Percentiles rank a stretch among this genome's conserved stretches.
Conservation (phyloP, 2,113 vertebrate species). For the Notarius lentiginosus region DNA sequence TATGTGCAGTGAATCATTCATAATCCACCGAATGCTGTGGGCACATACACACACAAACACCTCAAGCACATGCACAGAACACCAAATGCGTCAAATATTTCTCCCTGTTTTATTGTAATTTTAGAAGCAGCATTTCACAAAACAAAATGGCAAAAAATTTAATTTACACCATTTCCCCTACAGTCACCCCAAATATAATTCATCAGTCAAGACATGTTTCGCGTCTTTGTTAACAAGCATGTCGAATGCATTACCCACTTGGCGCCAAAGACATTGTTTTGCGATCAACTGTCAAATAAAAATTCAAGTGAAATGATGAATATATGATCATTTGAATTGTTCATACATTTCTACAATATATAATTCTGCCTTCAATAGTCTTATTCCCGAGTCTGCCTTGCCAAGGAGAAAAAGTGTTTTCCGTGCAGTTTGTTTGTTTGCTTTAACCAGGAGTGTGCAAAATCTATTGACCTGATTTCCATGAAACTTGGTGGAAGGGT, state of each 20-base stretch:
- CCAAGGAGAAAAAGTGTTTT: too few relatives aligned
- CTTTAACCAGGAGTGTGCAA: too few relatives aligned
- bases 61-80: neutral
- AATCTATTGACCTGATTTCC: too few relatives aligned
- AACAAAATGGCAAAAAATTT: neutral
- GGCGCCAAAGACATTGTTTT: too few relatives aligned
- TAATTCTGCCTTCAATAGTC: neutral
- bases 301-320: too few relatives aligned
- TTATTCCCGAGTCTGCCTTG: neutral
- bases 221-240: neutral
- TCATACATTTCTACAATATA: neutral
- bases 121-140: neutral
- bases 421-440: too few relatives aligned
- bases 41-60: conserved; percentile 44
- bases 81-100: neutral
- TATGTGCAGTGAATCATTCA: conserved; percentile 55
- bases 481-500: too few relatives aligned
- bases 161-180: neutral
- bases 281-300: too few relatives aligned
- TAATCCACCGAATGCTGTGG: conserved; percentile 27
- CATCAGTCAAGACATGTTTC: neutral
- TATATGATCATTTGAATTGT: too few relatives aligned
- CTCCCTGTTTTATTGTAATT: neutral
- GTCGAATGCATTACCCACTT: neutral
- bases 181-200: neutral